A percentile compares a stretch with the other conserved stretches of the same genome.
These are phyloP conservation scores for Plagodis pulveraria DNA, from an alignment of 2,888 invertebrate species.

Conservation along the genomic window DNA sequence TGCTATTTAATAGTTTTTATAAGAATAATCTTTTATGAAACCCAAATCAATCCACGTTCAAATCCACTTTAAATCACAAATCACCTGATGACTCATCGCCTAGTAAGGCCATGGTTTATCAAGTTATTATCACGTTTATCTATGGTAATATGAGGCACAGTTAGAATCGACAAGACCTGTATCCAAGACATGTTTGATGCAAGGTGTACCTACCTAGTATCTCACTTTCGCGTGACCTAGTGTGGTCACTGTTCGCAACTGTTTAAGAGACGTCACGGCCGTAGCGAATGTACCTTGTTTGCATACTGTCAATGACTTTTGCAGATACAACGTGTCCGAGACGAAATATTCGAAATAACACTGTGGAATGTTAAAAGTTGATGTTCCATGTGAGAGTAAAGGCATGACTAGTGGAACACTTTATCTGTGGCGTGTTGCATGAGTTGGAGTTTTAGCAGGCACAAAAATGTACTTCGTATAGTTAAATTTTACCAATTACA, in stretches of 20 bases:
- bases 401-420: background rate
- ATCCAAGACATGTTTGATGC: constrained; percentile 1
- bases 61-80: too few species aligned
- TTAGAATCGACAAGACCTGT: background rate
- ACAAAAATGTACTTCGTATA: too few species aligned
- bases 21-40: too few species aligned
- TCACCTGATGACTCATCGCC: too few species aligned
- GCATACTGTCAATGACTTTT: constrained; percentile 39
- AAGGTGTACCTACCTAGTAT: constrained; percentile 26
- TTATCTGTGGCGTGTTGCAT: background rate
- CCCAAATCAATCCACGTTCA: too few species aligned
- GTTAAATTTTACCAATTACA: too few species aligned
- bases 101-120: background rate
- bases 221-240: constrained; percentile 72
- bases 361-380: constrained; percentile 4
- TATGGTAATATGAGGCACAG: constrained; percentile 1
- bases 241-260: constrained; percentile 42
- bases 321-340: constrained; percentile 13
- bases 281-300: constrained; percentile 44
- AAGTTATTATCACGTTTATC: background rate
- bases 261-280: constrained; percentile 32
- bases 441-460: background rate
- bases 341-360: constrained; percentile 21
- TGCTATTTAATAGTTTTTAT: too few species aligned
- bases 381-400: background rate